Evolutionary conservation across 2,888 invertebrate genomes (phyloP), one percentile per base, ranked within the genome.

Genomic region (Escarpia spicata): DNA sequence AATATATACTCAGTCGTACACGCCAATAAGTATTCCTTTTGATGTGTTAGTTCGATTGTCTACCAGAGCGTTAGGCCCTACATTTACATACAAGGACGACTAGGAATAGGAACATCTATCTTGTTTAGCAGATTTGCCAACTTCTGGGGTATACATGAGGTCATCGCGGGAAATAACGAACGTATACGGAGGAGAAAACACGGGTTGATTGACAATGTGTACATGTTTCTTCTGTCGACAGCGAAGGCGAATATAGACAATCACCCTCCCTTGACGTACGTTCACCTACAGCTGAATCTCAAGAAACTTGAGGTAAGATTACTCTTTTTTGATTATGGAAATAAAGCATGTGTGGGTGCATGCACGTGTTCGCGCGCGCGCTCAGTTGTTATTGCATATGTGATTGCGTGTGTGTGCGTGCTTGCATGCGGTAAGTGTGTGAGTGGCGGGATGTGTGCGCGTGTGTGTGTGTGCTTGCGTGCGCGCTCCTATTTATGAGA

Each of bases 301-400:
- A 75, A 75, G 75, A 75, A 75, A 75, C 75, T 75, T 26, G 75
- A 75, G 75, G 75, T 75, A 75, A 75, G 75, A 75, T 75, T 75
- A 75, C 26, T 26, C 6, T 6, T 4, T 4, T 6, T 26, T 0
- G 75, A n/a, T 52, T 9, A 9, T 12, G 52, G 15, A 52, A 9
- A 52, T 12, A 52, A 9, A 52, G 52, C 37, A 26, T 19, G 75
- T 6, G 75, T 19, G 75, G 19, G 75, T 19, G 75, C 4, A 19
- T 19, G 75, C 0, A 19, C 6, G 3, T 6, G 1, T 26, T 1
- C 4, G 0, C 6, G 75, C 1, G 75, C 15, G 75, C 4, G 19
- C 26, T n/a, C n/a, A 4, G 3, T 2, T 37, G 75, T 19, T 15
- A 0, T 15, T 19, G 75, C 0, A 19, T 19, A 19, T 6, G 75